Base-by-base conservation (phyloP, 2,113 vertebrate genomes). In the Micronycteris hirsuta region DNA sequence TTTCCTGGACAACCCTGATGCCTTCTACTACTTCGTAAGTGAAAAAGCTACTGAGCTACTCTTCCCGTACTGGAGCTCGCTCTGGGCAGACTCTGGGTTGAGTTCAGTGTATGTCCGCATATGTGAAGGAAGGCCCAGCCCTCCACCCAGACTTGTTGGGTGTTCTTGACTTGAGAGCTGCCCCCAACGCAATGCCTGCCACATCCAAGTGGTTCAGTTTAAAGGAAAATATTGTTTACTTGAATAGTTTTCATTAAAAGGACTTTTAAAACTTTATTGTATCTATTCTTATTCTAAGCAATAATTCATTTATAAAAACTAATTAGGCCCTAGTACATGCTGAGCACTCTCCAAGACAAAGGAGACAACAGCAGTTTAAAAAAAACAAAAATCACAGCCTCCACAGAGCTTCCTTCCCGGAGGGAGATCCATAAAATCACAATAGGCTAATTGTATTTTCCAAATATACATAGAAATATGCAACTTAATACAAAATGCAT, bases 1-100 rank as follows among this genome's bases (percentile, higher is more conserved):
- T 36, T 99, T 99, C 85, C 97, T 99, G 71, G 99, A 99, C 94
- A 97, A 99, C 5, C 88, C 98, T 0, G 98, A 99, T 68, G 99
- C 99, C 74, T 98, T 99, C 90, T 99, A 99, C 96, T 99, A 99
- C 97, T 99, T 99, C 98, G 99, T 99, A 97, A 99, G 99, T 98
- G 54, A 85, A 38, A 52, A 54, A 73, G 26, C 68, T 61, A 11
- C 77, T 33, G 3, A 17, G 10, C 17, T 54, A 10, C 82, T 89
- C 47, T 61, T 65, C 24, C 6, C 19, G n/a, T n/a, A 0, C 5
- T 33, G 26, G 36, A 54, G 24, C 19, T 24, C 38, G 52, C 54
- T 3, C n/a, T 9, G 43, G 49, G 3, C 4, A 88, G 67, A 54
- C 65, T 65, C 56, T 73, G 10, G 41, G 5, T 24, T 28, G 68